A percentile compares a stretch with the other conserved stretches of the same genome.
Conservation (phyloP, 2,113 vertebrate genomes). For the Grammomys surdaster region DNA sequence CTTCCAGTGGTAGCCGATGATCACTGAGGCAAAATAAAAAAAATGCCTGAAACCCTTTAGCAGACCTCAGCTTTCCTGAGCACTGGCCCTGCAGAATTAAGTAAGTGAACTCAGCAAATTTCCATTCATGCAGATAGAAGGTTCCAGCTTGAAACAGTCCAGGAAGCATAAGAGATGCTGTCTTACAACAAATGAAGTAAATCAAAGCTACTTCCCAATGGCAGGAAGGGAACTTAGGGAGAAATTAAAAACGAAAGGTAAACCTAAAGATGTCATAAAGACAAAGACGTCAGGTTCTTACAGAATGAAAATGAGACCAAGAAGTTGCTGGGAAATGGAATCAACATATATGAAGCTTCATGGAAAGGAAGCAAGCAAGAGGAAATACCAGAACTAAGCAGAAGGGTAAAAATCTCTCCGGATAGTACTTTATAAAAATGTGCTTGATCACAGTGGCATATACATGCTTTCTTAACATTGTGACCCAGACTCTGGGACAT, state of each 20-base stretch:
- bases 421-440: not conserved
- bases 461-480: not conserved
- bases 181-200: not conserved
- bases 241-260: not conserved
- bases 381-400: not conserved
- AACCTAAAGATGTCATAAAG: not conserved
- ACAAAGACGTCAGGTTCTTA: not conserved
- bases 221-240: too few relatives aligned
- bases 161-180: not conserved
- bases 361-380: accelerated
- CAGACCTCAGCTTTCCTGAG: not conserved
- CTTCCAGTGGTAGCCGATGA: not conserved
- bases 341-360: not conserved
- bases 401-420: not conserved
- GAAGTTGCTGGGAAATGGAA: not conserved
- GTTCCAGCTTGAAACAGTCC: not conserved
- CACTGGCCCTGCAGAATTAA: accelerated
- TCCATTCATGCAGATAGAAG: not conserved
- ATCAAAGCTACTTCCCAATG: not conserved
- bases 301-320: not conserved
- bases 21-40: not conserved
- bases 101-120: too few relatives aligned
- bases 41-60: not conserved
- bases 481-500: not conserved
- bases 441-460: not conserved